Base-by-base conservation (phyloP, 2,888 invertebrate species). In the Muschampia plurimacula region DNA sequence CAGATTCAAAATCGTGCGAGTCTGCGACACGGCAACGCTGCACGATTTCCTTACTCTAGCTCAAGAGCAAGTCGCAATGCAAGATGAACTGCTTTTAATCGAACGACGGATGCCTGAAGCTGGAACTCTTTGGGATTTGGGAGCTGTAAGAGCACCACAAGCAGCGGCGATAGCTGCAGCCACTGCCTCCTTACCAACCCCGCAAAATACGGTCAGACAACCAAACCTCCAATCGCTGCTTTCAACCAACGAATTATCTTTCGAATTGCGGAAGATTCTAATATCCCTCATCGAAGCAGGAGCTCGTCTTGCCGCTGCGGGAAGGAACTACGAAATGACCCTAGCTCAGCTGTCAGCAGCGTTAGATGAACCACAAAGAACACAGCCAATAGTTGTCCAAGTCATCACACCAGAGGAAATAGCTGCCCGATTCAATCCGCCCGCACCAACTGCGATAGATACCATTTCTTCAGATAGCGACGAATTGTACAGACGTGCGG, bases 231-330 rank as follows among this genome's bases (percentile, higher is more conserved):
- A 93, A 71, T 89, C 94, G 0, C 75, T 94, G 2, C 79, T 94
- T 0, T 91, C 94, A 0, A 94, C 94, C 0, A 93, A 94, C 71
- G 94, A 94, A 75, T 71, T 94, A 3, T 89, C 93, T 0, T 90
- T 85, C 46, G 94, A 94, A 72, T 75, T 94, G 52, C 80, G 87
- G 2, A 94, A 94, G 75, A 94, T 94, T 39, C 76, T 94, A 0
- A 94, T 94, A 76, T 93, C 93, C 1, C 76, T 94, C 28, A 89
- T 94, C 41, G 93, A 93, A 82, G 93, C 92, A 0, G 94, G 94
- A 0, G 94, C 94, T 0, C 78, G 90, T 0, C 81, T 94, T 0
- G 94, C 93, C 0, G 93, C 94, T 0, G 86, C 89, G 0, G 92
- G 94, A 0, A 84, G 88, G 3, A 91, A 91, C 75, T 93, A 92